phyloP scores from a whole-genome alignment of 92 coral and sea anemone genomes.

The Montipora capitata region DNA sequence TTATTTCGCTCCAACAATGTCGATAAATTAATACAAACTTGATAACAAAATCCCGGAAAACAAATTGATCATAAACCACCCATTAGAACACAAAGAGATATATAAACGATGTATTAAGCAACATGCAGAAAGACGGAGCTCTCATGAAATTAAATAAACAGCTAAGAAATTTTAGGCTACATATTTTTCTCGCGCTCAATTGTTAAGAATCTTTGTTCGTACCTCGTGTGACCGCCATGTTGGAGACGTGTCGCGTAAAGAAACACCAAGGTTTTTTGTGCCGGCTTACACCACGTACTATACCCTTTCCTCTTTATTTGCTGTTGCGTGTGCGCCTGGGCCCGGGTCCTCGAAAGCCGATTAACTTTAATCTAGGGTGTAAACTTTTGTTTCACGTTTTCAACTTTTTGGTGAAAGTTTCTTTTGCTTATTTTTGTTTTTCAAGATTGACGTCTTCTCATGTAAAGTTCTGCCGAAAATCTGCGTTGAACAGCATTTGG shows the following conservation, averaged over 20 bases:
- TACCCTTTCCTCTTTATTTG: background rate
- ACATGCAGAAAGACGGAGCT: background rate
- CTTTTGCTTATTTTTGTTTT: no score
- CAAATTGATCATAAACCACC: no score
- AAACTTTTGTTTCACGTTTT: no score
- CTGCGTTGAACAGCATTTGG: no score
- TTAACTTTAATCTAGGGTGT: no score
- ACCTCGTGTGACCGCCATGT: conserved; percentile 99
- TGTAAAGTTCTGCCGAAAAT: no score
- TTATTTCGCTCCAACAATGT: background rate
- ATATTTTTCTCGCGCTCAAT: background rate
- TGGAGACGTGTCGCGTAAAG: conserved; percentile 92
- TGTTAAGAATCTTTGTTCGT: conserved; percentile 24
- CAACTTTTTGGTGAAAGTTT: no score
- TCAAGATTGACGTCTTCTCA: no score
- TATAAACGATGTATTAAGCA: background rate
- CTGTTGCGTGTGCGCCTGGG: conserved; percentile 2
- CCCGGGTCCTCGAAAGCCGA: no score
- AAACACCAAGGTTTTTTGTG: no score
- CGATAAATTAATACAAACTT: background rate
- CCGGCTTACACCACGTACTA: no score
- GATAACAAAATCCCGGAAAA: background rate
- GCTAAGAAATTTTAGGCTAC: background rate
- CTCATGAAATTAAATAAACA: background rate
- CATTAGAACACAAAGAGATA: no score